Evolutionary conservation across 35 echinoderm and acorn worm genomes (phyloP), one percentile per base, ranked within the genome.

Genomic region (Acanthaster planci): DNA sequence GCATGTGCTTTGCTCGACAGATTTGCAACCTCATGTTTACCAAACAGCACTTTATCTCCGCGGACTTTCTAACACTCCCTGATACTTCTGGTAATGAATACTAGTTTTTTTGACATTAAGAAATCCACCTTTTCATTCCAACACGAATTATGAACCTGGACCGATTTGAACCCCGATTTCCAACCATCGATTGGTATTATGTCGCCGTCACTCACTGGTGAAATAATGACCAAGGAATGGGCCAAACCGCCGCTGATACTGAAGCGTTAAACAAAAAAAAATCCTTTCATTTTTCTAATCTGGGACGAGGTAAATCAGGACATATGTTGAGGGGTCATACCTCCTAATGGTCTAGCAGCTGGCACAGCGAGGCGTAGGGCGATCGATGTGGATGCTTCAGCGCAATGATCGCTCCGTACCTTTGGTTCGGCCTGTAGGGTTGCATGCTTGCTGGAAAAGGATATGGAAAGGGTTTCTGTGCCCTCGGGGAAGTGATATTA

Each of bases 151-250:
- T 72, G 34, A 72, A 72, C 30, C 64, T 34, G 7, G 26, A 26
- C 19, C 8, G 22, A 31, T 7, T 5, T 72, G 14, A 60, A 72
- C 64, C 5, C 64, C 30, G 64, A 72, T 72, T 72, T 29, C 10
- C 34, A 31, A 31, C 19, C 8, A 72, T 7, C 64, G 64, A 72
- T 72, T 34, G 64, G 26, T 21, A 72, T 72, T 72, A 2, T 15
- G 64, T 26, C 64, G 0, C 19, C 26, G 30, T 72, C 64, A 26
- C 64, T 72, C 23, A 72, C 22, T 72, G 64, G 64, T 26, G 64
- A 72, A 35, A 26, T 72, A 72, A 72, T 26, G 64, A 72, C 64
- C 22, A 72, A 72, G 64, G 64, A 72, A 72, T 36, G 64, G 10
- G 30, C 64, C 23, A 23, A 29, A 34, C 64, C 64, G 64, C 18